Percentiles rank a stretch among this genome's conserved stretches.
These are phyloP conservation scores for Oreochromis grahami DNA, from an alignment of 2,797 vertebrate genomes.

Conservation along the genomic window DNA sequence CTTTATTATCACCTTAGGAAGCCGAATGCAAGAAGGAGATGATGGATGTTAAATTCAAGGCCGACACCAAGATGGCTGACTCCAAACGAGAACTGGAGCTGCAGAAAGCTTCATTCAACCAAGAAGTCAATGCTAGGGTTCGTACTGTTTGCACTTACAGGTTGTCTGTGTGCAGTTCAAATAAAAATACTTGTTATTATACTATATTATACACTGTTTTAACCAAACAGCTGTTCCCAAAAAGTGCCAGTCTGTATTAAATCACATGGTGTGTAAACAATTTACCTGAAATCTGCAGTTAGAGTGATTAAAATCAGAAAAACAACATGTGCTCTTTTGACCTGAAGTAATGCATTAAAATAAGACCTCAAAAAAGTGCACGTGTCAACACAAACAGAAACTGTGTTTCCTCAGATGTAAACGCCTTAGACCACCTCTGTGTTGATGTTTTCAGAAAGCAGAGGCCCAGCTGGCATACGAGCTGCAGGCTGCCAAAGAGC, in stretches of 20 bases:
- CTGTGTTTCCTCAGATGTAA: background rate
- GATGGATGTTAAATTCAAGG: conserved; percentile 90
- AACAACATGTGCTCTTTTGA: background rate
- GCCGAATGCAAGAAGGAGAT: conserved; percentile 93
- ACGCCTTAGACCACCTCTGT: background rate
- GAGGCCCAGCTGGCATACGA: conserved; percentile 93
- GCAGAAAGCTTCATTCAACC: conserved; percentile 89
- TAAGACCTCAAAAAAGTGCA: background rate
- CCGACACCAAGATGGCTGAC: conserved; percentile 93
- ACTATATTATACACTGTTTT: background rate
- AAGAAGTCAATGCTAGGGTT: conserved; percentile 94
- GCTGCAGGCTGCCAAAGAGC: conserved; percentile 90
- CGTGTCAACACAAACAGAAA: background rate
- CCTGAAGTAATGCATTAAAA: background rate
- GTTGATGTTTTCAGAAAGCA: conserved; percentile 78
- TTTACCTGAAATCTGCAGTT: background rate
- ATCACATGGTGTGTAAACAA: background rate
- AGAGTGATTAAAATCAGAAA: background rate
- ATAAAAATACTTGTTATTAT: background rate
- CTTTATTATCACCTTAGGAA: conserved; percentile 73
- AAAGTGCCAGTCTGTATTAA: background rate
- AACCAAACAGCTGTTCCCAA: background rate
- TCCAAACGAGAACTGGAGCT: conserved; percentile 90
- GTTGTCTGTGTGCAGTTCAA: background rate
- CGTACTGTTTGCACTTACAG: background rate